phyloP scores from a whole-genome alignment of 53 echinoderm and acorn worm genomes.

The Patiria pectinifera region DNA sequence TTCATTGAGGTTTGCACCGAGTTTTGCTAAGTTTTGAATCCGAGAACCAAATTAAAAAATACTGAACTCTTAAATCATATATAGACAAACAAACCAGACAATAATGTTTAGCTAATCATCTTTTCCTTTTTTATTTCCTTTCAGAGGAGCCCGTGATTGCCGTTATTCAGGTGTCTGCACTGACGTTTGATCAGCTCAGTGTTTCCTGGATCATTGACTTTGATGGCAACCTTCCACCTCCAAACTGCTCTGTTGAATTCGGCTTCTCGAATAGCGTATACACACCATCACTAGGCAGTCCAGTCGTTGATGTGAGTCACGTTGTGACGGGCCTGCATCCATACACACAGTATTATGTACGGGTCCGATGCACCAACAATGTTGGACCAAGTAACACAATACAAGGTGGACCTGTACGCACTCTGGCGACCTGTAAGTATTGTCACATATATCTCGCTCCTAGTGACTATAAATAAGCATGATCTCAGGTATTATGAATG shows the following conservation, averaged over 20 bases:
- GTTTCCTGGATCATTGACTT: not conserved
- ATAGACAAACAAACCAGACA: too few relatives aligned
- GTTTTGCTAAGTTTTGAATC: too few relatives aligned
- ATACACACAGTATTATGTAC: conserved; percentile 1
- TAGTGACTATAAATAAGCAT: too few relatives aligned
- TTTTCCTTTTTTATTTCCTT: too few relatives aligned
- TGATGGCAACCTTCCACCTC: conserved; percentile 4
- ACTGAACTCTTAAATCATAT: too few relatives aligned
- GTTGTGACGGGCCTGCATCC: not conserved
- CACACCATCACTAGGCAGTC: not conserved
- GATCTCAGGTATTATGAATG: too few relatives aligned
- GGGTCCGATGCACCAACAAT: not conserved
- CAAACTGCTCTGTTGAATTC: not conserved
- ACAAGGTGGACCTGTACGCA: not conserved
- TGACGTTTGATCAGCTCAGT: too few relatives aligned
- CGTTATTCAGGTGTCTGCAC: too few relatives aligned
- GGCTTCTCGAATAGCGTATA: not conserved
- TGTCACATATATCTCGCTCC: not conserved
- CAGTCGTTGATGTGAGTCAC: not conserved
- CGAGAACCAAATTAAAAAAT: too few relatives aligned
- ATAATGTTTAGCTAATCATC: too few relatives aligned
- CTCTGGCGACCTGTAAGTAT: not conserved
- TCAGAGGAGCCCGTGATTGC: not conserved
- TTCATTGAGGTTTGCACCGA: too few relatives aligned
- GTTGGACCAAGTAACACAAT: not conserved